A percentile compares a stretch with the other conserved stretches of the same genome.
phyloP scores from a whole-genome alignment of 2,113 vertebrate genomes.

The sheep (Ovis aries) region ARS-UI_Ramb_v3.0 NC_056065.1:20163001-20163500 shows the following conservation, averaged over 20 bases:
- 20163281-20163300: constrained; percentile 74
- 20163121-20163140: not conserved
- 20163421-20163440: constrained; percentile 88
- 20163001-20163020: not conserved
- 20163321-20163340: constrained; percentile 83
- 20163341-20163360: constrained; percentile 80
- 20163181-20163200: constrained; percentile 72
- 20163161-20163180: constrained; percentile 54
- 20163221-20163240: constrained; percentile 67
- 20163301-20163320: constrained; percentile 69
- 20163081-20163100: not conserved
- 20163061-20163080: not conserved
- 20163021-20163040: not conserved
- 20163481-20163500: constrained; percentile 84
- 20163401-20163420: constrained; percentile 86
- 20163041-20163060: not conserved
- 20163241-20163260: constrained; percentile 74
- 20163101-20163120: constrained; percentile 17
- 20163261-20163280: constrained; percentile 74
- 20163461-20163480: constrained; percentile 86
- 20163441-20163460: constrained; percentile 83
- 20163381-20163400: constrained; percentile 89
- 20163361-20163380: constrained; percentile 86
- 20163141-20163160: not conserved
- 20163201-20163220: constrained; percentile 77